Conservation (phyloP, 2,888 invertebrate species). For the Ectemnius lituratus region DNA sequence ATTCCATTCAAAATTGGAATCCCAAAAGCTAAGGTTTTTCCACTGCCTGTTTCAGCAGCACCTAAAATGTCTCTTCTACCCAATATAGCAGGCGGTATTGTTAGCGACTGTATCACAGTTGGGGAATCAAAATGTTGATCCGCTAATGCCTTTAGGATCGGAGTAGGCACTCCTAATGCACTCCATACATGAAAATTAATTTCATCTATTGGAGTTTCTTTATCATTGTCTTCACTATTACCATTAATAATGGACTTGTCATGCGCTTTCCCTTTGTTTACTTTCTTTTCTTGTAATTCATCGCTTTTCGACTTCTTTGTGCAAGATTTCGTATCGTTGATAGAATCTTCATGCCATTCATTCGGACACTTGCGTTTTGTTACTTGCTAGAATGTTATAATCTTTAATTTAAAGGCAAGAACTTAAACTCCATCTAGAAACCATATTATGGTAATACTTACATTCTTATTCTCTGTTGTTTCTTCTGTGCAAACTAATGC, state of each 20-base stretch:
- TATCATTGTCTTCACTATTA: constrained; percentile 13
- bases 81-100: constrained; percentile 90
- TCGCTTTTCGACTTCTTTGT: constrained; percentile 43
- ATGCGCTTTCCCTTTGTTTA: constrained; percentile 6
- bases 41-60: constrained; percentile 99
- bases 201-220: constrained; percentile 35
- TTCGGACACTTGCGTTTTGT: constrained; percentile 31
- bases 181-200: constrained; percentile 83
- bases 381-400: constrained; percentile 1
- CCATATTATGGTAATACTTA: neutral
- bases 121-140: constrained; percentile 89
- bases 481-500: constrained; percentile 11
- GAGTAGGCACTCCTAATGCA: constrained; percentile 83
- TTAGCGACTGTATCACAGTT: constrained; percentile 91
- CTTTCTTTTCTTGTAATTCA: constrained; percentile 16
- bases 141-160: constrained; percentile 86
- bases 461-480: constrained; percentile 23
- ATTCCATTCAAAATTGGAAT: constrained; percentile 95
- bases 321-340: constrained; percentile 14
- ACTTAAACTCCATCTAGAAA: no score
- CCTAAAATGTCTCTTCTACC: constrained; percentile 95
- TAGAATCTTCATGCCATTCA: constrained; percentile 21
- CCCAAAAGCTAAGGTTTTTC: constrained; percentile 98
- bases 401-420: no score
- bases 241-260: constrained; percentile 7